Conservation (phyloP, 2,888 invertebrate genomes). For the Oscheius sp. region DNA sequence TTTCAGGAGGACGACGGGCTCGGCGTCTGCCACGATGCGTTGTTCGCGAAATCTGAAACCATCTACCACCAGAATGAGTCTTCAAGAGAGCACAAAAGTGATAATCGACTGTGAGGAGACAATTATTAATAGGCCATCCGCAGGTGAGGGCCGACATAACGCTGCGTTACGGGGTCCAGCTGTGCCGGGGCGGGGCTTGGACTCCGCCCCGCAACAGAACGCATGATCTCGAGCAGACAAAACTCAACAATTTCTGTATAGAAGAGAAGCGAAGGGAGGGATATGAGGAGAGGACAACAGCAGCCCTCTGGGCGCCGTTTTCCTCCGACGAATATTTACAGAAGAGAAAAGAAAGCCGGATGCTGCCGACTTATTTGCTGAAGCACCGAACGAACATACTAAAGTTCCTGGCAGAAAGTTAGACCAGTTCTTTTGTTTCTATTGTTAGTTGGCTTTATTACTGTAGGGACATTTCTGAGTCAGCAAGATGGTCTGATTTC, state of each 20-base stretch:
- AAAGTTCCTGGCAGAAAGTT: too few relatives aligned
- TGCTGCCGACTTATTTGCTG: conserved; percentile 17
- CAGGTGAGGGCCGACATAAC: conserved; percentile 13
- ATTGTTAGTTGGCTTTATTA: too few relatives aligned
- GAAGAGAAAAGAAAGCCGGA: conserved; percentile 18
- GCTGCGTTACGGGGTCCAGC: conserved; percentile 25
- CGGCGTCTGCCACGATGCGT: conserved; percentile 52
- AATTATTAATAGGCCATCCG: not conserved
- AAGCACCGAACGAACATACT: conserved; percentile 17
- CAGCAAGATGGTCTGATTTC: too few relatives aligned
- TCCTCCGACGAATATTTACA: conserved; percentile 11
- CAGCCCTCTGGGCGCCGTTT: not conserved
- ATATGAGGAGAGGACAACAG: not conserved
- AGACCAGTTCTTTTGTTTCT: too few relatives aligned
- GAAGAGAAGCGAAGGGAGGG: not conserved
- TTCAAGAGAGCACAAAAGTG: not conserved
- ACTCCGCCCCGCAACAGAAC: conserved; percentile 8
- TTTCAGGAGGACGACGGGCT: conserved; percentile 50
- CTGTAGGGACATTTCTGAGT: too few relatives aligned
- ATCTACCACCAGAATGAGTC: conserved; percentile 22
- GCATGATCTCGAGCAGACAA: not conserved
- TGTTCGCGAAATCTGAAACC: conserved; percentile 51
- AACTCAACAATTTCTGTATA: not conserved
- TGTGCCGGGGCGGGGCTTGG: conserved; percentile 17
- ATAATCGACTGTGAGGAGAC: not conserved